phyloP scores from a whole-genome alignment of 2,797 vertebrate species.

The Thamnophis elegans region DNA sequence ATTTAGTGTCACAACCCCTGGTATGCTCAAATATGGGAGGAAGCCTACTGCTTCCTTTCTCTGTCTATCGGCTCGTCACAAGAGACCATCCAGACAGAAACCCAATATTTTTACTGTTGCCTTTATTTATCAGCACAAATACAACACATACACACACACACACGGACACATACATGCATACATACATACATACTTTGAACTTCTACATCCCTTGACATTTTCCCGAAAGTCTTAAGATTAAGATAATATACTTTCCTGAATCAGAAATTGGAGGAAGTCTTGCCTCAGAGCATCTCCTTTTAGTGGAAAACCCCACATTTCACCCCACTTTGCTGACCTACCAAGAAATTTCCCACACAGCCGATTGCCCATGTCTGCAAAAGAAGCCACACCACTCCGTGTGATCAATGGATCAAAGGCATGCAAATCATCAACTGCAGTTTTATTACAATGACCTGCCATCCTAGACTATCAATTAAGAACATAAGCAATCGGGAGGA shows the following conservation, averaged over 20 bases:
- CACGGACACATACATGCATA: too few species aligned
- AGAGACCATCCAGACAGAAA: too few species aligned
- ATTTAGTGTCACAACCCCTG: too few species aligned
- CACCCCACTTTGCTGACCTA: slow-evolving; percentile 48
- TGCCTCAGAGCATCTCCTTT: slow-evolving; percentile 56
- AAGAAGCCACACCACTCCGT: background rate
- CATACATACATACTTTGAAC: background rate
- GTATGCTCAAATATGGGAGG: too few species aligned
- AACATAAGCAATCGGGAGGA: slow-evolving; percentile 8
- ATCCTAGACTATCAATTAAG: slow-evolving; percentile 50
- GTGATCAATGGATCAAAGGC: slow-evolving; percentile 15
- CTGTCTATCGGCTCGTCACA: too few species aligned
- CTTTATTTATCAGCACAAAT: too few species aligned
- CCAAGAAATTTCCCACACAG: slow-evolving; percentile 44
- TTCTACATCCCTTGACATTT: background rate
- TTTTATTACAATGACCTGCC: background rate
- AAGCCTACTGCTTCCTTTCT: too few species aligned
- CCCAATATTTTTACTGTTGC: too few species aligned
- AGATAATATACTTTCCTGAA: background rate
- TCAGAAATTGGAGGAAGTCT: background rate
- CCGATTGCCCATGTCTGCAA: slow-evolving; percentile 52
- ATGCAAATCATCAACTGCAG: background rate
- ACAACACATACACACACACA: too few species aligned
- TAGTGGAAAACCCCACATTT: slow-evolving; percentile 51
- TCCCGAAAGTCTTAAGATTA: background rate